Evolutionary conservation across 2,113 vertebrate genomes (phyloP), one percentile per base, ranked within the genome.

Genomic region (Lycaon pictus): DNA sequence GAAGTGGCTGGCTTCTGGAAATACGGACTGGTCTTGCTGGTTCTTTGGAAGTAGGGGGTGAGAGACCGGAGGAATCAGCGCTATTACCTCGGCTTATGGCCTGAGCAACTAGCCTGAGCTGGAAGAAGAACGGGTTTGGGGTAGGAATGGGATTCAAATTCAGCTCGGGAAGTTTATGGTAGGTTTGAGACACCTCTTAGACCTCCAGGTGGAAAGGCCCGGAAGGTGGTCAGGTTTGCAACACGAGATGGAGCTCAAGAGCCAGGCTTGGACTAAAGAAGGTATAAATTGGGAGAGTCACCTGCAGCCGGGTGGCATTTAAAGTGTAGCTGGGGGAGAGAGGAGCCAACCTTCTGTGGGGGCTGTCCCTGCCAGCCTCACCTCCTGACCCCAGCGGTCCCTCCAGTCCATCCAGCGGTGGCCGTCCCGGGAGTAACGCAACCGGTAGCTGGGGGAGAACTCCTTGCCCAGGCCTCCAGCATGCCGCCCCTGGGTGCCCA

Each of bases 401-500:
- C 95, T 99, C 99, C 99, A 99, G 37, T 98, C 99, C 93, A 99
- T 98, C 99, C 99, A 99, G 35, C 98, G 99, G 37, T 98, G 98
- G 35, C 99, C 99, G 0, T 99, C 99, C 1, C 99, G 98, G 87
- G 99, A 99, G 97, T 99, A 99, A 32, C 98, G 99, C 27, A 99
- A 99, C 0, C 99, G 98, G 97, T 99, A 99, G 90, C 98, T 98
- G 1, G 98, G 99, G 53, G 99, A 99, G 95, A 99, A 99, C 98
- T 99, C 99, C 94, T 99, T 99, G n/a, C 99, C 99, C 1, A 99
- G 99, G 12, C 99, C 99, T 0, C 99, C 99, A 0, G 99, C 99
- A 0, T 99, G 99, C 22, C 99, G 99, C 9, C 99, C 99, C 98
- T 99, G 99, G 0, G 99, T 99, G 86, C 99, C 99, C 92, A 99